Evolutionary conservation across 2,113 vertebrate species (phyloP), one percentile per base, ranked within the genome.

Genomic region (Anoplopoma fimbria): DNA sequence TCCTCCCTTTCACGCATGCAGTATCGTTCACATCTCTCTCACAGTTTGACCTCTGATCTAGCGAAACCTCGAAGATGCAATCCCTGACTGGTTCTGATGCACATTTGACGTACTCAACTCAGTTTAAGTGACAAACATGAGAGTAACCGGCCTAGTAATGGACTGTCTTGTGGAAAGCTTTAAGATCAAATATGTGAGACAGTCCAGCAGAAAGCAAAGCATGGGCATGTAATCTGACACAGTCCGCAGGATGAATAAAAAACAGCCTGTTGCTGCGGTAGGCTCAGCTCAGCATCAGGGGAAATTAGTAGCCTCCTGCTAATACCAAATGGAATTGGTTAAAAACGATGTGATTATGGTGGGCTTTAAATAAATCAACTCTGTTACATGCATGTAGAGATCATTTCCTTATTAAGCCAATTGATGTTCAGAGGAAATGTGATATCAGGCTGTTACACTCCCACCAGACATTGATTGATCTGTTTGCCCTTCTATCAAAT

Each of bases 401-500:
- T 77, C 75, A 81, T 90, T 88, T 88, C 84, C 77, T 72, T 74
- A 49, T 82, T 76, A 67, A 61, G 84, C 70, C 78, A 53, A 90
- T 29, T 65, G 86, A 92, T 89, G 89, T 92, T 91, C 63, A 61
- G 65, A 84, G 91, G 91, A 94, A 94, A 94, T 93, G 31, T 86
- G 90, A 91, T 84, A 87, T 92, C 81, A 81, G 64, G 63, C 58
- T 33, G 3, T 17, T 60, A 63, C 53, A 23, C 78, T 75, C 71
- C 73, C 71, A 34, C 62, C 45, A 82, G 75, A 78, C 85, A 72
- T 58, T 75, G 61, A 90, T 90, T 90, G 89, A 94, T 92, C 87
- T 62, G 63, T 82, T 88, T 86, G 78, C 76, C 77, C 75, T 82
- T 76, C 78, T 62, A 63, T 75, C 79, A 85, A 91, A 87, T 93